phyloP scores from a whole-genome alignment of 2,888 invertebrate species.

The Orchestes rusci region DNA sequence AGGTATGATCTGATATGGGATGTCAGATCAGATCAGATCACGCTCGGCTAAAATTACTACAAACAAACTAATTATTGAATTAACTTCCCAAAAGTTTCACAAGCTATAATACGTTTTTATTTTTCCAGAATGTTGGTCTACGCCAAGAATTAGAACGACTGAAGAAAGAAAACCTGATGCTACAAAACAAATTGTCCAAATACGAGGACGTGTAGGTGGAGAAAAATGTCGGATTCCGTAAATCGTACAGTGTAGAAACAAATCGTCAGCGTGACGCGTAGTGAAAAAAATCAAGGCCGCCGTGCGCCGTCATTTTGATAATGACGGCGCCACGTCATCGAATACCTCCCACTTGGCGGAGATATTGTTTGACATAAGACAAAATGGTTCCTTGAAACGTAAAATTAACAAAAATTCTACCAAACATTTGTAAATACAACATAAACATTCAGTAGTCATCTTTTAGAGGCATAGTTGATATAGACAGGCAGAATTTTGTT shows the following conservation, averaged over 20 bases:
- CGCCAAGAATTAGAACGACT: constrained; percentile 85
- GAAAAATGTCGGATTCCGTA: no score
- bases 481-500: constrained; percentile 14
- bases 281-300: neutral
- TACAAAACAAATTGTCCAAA: constrained; percentile 84
- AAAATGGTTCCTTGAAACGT: no score
- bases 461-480: constrained; percentile 32
- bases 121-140: constrained; percentile 75
- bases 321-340: neutral
- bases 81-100: no score
- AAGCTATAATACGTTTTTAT: constrained; percentile 13
- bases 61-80: no score
- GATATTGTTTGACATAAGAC: no score
- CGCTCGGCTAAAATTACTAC: no score
- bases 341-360: neutral
- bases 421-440: constrained; percentile 46
- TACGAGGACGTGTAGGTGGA: constrained; percentile 70
- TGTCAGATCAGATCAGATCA: no score
- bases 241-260: no score
- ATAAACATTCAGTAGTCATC: constrained; percentile 43
- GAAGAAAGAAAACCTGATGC: constrained; percentile 85
- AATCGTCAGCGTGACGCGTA: neutral
- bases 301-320: neutral
- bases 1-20: no score
- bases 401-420: constrained; percentile 35